These are phyloP conservation scores for Andrena chrysosceles DNA, from an alignment of 2,888 invertebrate genomes.

Conservation along the genomic window DNA sequence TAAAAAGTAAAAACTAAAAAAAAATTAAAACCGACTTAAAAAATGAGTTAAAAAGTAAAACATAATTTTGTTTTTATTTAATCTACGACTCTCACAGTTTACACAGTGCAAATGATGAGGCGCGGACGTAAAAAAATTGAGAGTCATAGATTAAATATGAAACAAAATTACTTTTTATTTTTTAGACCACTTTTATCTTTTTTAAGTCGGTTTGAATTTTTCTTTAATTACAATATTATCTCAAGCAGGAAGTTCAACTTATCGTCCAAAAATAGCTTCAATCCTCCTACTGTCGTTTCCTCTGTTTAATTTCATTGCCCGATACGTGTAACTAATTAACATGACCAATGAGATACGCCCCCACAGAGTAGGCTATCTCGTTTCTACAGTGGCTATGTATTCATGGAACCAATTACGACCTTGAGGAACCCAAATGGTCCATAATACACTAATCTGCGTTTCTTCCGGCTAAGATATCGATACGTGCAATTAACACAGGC, in stretches of 20 bases:
- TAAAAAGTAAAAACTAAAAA: too few species aligned
- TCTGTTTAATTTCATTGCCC: neutral
- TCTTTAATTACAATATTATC: neutral
- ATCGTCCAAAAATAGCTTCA: neutral
- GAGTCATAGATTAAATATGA: too few species aligned
- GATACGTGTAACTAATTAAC: conserved; percentile 32
- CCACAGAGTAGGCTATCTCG: neutral
- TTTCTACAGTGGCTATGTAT: neutral
- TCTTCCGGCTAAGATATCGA: conserved; percentile 20
- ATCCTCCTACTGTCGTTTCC: neutral
- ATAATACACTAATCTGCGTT: neutral
- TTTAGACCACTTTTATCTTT: too few species aligned
- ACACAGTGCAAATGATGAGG: too few species aligned
- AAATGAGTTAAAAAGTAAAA: too few species aligned
- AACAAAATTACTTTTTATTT: too few species aligned
- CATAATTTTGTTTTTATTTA: too few species aligned
- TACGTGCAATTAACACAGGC: neutral
- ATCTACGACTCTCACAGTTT: too few species aligned
- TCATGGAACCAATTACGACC: conserved; percentile 19
- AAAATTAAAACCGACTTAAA: too few species aligned
- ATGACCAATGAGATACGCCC: conserved; percentile 24
- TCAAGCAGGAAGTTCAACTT: conserved; percentile 2
- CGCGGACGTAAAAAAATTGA: too few species aligned
- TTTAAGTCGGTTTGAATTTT: too few species aligned
- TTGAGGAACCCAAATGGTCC: conserved; percentile 28